phyloP scores from a whole-genome alignment of 2,113 vertebrate species.

The Calypte anna region DNA sequence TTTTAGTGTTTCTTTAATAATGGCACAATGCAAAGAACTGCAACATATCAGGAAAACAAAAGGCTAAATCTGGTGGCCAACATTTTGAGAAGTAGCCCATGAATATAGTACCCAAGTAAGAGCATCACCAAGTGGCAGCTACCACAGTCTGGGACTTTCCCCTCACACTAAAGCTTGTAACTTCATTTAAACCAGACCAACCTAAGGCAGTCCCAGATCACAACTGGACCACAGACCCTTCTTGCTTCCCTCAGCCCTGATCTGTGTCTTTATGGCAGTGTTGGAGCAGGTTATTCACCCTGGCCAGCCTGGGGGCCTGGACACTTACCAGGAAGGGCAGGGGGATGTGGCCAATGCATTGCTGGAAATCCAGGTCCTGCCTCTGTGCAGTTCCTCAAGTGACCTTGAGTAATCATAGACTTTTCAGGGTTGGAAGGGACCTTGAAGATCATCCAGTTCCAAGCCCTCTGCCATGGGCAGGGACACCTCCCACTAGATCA shows the following conservation, averaged over 20 bases:
- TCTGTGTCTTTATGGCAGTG: accelerated
- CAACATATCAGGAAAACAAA: neutral
- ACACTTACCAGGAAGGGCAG: neutral
- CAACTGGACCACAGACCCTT: neutral
- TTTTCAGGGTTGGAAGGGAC: too few relatives aligned
- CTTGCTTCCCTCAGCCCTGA: neutral
- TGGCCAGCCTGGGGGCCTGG: neutral
- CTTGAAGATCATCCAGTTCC: too few relatives aligned
- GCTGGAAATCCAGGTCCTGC: neutral
- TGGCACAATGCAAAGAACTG: neutral
- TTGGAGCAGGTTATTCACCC: neutral
- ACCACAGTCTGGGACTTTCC: neutral
- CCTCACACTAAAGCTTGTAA: neutral
- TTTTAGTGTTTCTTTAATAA: neutral
- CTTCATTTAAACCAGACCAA: neutral
- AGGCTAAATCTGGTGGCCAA: neutral
- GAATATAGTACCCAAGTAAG: neutral
- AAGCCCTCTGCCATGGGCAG: too few relatives aligned
- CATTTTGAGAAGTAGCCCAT: neutral
- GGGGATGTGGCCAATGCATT: accelerated
- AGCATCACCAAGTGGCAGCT: neutral
- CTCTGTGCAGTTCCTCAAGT: neutral
- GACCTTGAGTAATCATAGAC: neutral
- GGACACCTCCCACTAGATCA: too few relatives aligned
- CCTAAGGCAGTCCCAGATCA: accelerated